A percentile compares a stretch with the other conserved stretches of the same genome.
Conservation (phyloP, 2,888 invertebrate genomes). For the Cheilosia vulpina region DNA sequence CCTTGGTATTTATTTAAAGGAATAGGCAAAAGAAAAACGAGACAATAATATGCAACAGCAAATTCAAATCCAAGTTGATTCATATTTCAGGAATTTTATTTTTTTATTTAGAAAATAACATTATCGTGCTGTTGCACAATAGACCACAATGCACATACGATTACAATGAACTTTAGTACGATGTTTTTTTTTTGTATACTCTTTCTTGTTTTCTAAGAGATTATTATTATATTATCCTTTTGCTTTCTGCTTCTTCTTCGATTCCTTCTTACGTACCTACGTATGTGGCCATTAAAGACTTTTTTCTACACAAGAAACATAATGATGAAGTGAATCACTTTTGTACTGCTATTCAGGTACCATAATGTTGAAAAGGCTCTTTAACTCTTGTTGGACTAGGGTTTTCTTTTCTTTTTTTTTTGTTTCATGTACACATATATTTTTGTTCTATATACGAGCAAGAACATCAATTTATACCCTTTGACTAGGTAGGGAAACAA, state of each 20-base stretch:
- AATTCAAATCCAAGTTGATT: slow-evolving; percentile 19
- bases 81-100: slow-evolving; percentile 8
- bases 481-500: slow-evolving; percentile 37
- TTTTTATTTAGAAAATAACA: slow-evolving; percentile 15
- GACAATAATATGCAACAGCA: slow-evolving; percentile 20
- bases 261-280: slow-evolving; percentile 30
- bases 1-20: slow-evolving; percentile 21
- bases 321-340: slow-evolving; percentile 58
- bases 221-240: slow-evolving; percentile 54
- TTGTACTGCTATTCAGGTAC: slow-evolving; percentile 38
- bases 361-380: slow-evolving; percentile 44
- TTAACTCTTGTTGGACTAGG: slow-evolving; percentile 45
- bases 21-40: slow-evolving; percentile 3
- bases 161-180: slow-evolving; percentile 6
- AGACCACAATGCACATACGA: slow-evolving; percentile 44
- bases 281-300: slow-evolving; percentile 42
- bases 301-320: slow-evolving; percentile 34
- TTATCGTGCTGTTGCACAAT: slow-evolving; percentile 54
- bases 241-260: slow-evolving; percentile 47
- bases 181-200: slow-evolving; percentile 11
- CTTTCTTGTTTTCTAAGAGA: slow-evolving; percentile 46
- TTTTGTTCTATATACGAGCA: slow-evolving; percentile 19
- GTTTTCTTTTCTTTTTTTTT: neutral
- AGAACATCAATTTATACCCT: slow-evolving; percentile 25
- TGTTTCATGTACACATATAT: neutral